Percentiles rank a stretch among this genome's conserved stretches.
Evolutionary conservation across 2,888 invertebrate genomes (phyloP).

Genomic region (Drosophila greeni): DNA sequence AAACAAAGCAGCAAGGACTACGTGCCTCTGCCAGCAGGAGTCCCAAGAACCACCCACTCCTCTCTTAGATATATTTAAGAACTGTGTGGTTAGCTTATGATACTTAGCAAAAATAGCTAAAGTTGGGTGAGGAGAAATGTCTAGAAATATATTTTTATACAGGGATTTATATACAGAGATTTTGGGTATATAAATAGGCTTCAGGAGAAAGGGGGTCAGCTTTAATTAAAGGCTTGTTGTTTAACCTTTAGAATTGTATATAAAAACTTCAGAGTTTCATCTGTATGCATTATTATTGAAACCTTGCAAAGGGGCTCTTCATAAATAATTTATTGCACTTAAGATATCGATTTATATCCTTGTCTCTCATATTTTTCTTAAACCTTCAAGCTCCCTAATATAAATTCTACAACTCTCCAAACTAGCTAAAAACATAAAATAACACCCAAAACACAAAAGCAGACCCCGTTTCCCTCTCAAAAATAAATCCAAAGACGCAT

Average conservation of each 20-base stretch:
- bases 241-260: too few relatives aligned
- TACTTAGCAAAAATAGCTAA: conserved; percentile 3
- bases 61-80: neutral
- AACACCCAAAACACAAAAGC: neutral
- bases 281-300: too few relatives aligned
- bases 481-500: conserved; percentile 12
- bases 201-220: neutral
- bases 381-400: neutral
- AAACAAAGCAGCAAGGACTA: conserved; percentile 55
- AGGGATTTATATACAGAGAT: neutral
- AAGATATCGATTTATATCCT: too few relatives aligned
- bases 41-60: conserved; percentile 9
- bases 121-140: neutral
- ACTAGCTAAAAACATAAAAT: neutral
- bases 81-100: conserved; percentile 12
- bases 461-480: neutral
- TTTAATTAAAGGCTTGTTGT: neutral
- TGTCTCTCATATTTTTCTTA: too few relatives aligned
- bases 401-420: neutral
- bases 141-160: conserved; percentile 2
- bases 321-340: too few relatives aligned
- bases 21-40: conserved; percentile 34
- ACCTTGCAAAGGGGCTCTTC: too few relatives aligned
- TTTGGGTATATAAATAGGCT: neutral
- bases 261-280: too few relatives aligned